Evolutionary conservation across 1,140 invertebrate genomes (phyloP), one percentile per base, ranked within the genome.

Genomic region (Drosophila carrolli): DNA sequence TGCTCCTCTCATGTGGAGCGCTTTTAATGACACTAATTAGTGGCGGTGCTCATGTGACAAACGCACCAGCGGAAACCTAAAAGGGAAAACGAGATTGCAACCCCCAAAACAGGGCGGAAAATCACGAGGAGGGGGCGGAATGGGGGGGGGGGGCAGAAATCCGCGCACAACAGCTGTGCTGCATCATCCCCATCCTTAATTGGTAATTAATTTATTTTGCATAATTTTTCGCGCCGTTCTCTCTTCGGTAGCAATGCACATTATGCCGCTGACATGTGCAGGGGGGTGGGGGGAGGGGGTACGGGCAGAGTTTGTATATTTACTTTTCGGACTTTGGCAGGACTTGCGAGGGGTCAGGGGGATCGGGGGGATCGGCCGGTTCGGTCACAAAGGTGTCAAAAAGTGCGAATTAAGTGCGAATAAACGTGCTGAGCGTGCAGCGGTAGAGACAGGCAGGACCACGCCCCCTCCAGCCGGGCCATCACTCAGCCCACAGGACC

Each of bases 11-110:
- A 23, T 66, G 35, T 56, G 51, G 44, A 32, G 84, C 72, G 68
- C 58, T 75, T 88, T 89, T 89, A 91, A 91, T 91, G 90, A 88
- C 90, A 91, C 90, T 90, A 91, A 91, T 91, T 91, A 91, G 90
- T 91, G 90, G 62, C 61, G 62, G 56, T 70, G 73, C 76, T 83
- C 85, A 73, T 81, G 86, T 91, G 90, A 91, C 90, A 90, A 90
- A 90, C 88, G 81, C 81, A 63, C 8, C 54, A 10, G 47, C 27
- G 13, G 27, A 14, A 23, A 43, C 40, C 59, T n/a, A 44, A 13
- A 2, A 23, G 23, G 23, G 23, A 23, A 32, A 32, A 32, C 14
- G 16, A 16, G n/a, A 44, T 65, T 66, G 63, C 81, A 70, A 59
- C 68, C 70, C 59, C 43, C 16, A 60, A 61, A 50, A 55, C 11